phyloP scores from a whole-genome alignment of 2,888 invertebrate genomes.

The Ochropacha duplaris region DNA sequence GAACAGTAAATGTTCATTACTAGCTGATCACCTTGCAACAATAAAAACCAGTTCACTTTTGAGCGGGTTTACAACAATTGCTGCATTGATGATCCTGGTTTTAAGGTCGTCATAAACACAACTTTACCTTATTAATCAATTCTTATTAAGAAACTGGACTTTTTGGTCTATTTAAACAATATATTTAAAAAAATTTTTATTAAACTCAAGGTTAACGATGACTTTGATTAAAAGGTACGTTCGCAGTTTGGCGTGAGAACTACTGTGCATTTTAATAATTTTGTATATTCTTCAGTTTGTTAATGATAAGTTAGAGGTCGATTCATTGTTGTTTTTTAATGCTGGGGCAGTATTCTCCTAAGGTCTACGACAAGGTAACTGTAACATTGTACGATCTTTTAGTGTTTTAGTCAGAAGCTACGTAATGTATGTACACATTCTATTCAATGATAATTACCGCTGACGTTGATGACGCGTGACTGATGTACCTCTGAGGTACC shows the following conservation, averaged over 20 bases:
- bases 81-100: constrained; percentile 45
- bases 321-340: constrained; percentile 59
- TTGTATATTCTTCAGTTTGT: constrained; percentile 57
- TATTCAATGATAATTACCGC: constrained; percentile 60
- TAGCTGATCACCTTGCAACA: constrained; percentile 57
- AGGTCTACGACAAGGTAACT: constrained; percentile 71
- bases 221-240: constrained; percentile 47
- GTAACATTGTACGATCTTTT: constrained; percentile 53
- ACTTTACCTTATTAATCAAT: constrained; percentile 22
- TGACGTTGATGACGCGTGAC: constrained; percentile 57
- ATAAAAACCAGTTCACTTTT: constrained; percentile 54
- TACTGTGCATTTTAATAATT: constrained; percentile 56
- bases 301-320: constrained; percentile 71
- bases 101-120: constrained; percentile 39
- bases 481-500: constrained; percentile 45
- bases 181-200: constrained; percentile 20
- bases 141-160: constrained; percentile 22
- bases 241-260: constrained; percentile 58
- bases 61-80: constrained; percentile 38
- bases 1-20: constrained; percentile 28
- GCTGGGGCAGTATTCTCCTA: constrained; percentile 45
- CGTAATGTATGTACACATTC: constrained; percentile 25
- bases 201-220: constrained; percentile 46
- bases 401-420: constrained; percentile 32
- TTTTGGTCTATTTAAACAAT: constrained; percentile 25